Conservation (phyloP, 2,113 vertebrate genomes). For the Eolophus roseicapilla region DNA sequence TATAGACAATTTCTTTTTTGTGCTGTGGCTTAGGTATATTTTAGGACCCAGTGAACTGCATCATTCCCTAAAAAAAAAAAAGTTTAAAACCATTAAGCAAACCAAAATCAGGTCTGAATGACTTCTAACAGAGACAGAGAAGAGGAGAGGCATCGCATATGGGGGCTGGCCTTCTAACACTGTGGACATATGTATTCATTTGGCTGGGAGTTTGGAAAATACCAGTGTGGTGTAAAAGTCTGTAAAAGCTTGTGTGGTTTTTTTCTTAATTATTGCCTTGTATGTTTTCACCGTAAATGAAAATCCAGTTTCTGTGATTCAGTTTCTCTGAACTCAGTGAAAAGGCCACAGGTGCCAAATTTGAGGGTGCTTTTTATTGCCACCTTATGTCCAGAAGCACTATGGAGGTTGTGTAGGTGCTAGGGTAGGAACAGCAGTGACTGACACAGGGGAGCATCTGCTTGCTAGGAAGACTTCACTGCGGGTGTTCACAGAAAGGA, state of each 20-base stretch:
- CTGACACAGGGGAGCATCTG: background rate
- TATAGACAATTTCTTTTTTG: background rate
- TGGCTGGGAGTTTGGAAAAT: constrained; percentile 28
- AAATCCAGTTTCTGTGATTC: background rate
- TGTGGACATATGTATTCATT: background rate
- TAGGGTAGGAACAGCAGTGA: background rate
- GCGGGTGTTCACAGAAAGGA: background rate
- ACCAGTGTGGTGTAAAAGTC: background rate
- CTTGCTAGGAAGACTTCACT: background rate
- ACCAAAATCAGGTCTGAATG: background rate
- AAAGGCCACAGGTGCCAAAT: background rate
- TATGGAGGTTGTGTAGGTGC: background rate
- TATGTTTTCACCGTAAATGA: background rate
- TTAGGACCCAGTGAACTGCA: background rate
- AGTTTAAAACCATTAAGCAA: background rate
- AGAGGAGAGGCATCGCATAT: background rate
- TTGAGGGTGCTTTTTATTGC: background rate
- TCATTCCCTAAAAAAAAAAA: background rate
- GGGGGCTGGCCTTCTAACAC: background rate
- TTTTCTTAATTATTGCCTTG: constrained; percentile 17
- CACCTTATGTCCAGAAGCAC: background rate
- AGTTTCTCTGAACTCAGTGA: background rate
- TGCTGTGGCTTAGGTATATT: background rate
- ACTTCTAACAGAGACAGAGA: background rate
- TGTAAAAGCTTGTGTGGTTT: background rate